Base-by-base conservation (phyloP, 2,888 invertebrate species). In the Eupithecia tripunctaria region DNA sequence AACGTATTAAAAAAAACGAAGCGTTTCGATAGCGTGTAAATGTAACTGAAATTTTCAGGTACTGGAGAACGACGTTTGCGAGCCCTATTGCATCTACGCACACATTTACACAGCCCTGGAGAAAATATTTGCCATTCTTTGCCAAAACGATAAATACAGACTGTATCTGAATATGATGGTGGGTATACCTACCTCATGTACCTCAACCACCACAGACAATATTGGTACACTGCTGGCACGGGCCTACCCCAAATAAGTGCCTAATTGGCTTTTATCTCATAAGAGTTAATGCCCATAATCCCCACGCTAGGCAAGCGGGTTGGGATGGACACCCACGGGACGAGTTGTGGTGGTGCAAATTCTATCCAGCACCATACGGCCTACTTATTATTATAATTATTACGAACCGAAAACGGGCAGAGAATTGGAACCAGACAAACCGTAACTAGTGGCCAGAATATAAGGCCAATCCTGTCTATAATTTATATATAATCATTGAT, bases 81-180 rank as follows among this genome's bases (percentile, higher is more conserved):
- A 94, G 79, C 94, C 94, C 1, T 94, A 93, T 77, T 92, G 90
- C 66, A 86, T 94, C 65, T 94, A 94, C 80, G 94, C 93, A 15
- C 89, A 93, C 74, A 93, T 94, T 73, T 91, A 91, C 74, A 94
- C 94, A 27, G 92, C 93, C n/a, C 78, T 94, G 67, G 94, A 90
- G 78, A 93, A 93, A 85, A 94, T 94, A 83, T 92, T 91, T 83
- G 91, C 81, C 29, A 85, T 86, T 25, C 81, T 94, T 64, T 89
- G 90, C 71, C 92, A 94, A 84, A 94, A 94, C 77, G 86, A 85
- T 12, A 93, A 91, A 78, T 94, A 94, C 72, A 91, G 86, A 72
- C 82, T 89, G 43, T 94, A 93, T 81, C 84, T 94, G 71, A 86
- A 88, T 78, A 78, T 92, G 73, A 81, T 94, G 89, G 94, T 94